Evolutionary conservation across 2,113 vertebrate genomes (phyloP).

Genomic region (Melanocharis versteri): DNA sequence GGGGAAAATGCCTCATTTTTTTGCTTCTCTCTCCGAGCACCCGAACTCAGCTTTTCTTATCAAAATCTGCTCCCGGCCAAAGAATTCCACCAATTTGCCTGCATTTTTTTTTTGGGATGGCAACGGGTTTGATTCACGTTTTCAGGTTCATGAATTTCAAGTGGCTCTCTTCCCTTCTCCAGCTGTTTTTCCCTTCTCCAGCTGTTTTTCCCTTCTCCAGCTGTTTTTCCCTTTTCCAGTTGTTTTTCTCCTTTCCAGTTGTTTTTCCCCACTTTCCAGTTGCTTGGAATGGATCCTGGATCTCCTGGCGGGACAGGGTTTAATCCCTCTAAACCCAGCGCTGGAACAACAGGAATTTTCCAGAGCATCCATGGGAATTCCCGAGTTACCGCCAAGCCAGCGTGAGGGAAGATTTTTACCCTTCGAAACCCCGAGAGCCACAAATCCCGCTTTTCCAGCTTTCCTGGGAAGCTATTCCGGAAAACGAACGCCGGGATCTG

Average conservation of each 20-base stretch:
- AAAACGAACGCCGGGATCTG: accelerated
- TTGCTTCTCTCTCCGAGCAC: neutral
- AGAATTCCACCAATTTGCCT: neutral
- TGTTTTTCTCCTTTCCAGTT: neutral
- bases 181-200: neutral
- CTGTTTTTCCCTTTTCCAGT: neutral
- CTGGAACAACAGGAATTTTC: neutral
- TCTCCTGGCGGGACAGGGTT: accelerated
- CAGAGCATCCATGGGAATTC: neutral
- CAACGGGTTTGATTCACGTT: accelerated
- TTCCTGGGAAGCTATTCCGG: neutral
- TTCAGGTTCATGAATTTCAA: neutral
- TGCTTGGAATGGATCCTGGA: neutral
- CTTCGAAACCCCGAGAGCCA: neutral
- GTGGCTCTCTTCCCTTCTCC: neutral
- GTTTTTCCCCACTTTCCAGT: neutral
- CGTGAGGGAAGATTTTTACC: accelerated
- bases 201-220: neutral
- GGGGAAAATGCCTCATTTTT: neutral
- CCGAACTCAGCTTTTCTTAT: neutral
- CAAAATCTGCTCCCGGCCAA: neutral
- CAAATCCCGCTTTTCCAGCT: accelerated
- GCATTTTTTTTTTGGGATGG: neutral
- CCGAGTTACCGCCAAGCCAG: neutral
- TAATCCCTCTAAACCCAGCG: neutral